Base-by-base conservation (phyloP, 2,113 vertebrate genomes). In the Crotalus helleri region DNA sequence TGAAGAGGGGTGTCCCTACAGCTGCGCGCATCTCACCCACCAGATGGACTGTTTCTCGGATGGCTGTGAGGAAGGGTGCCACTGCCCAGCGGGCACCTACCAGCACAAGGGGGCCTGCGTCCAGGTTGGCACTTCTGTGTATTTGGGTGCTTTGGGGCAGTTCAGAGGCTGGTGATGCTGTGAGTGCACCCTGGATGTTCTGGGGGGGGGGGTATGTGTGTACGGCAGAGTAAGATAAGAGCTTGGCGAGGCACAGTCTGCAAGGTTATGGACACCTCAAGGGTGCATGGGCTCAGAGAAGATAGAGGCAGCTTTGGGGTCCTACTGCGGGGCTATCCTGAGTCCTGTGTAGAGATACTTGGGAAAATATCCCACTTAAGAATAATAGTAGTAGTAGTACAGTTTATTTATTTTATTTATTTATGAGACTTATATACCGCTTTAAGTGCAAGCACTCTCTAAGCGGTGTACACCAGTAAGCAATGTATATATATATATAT, bases 11-110 rank as follows among this genome's bases (percentile, higher is more conserved):
- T 99, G 99, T 90, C 99, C 99, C 0, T 99, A 98, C 97, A 99
- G 98, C 95, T 99, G 99, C 1, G 92, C 98, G 92, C 99, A 99
- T 93, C 24, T 99, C 93, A 97, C 97, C 0, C 95, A 95, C 24
- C 97, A 95, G 59, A 97, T 98, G 93, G 98, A 97, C 93, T 99
- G 98, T 95, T 98, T 98, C 95, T 97, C 96, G 0, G 97, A 98
- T 0, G 96, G 97, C 94, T 99, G 99, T 1, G 98, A 98, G 89
- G 98, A 99, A 93, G 99, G 99, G 23, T 99, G 99, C 85, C 98
- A 98, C 96, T 99, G 99, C 89, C 98, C 99, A 0, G 91, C 90
- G 0, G 97, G 97, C 91, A 98, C 98, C 91, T 98, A 97, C 96
- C 98, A 98, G 64, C 98, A 99, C 94, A 93, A 10, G 0, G 94